These are phyloP conservation scores for Diaprepes abbreviatus DNA, from an alignment of 2,888 invertebrate genomes.

Conservation along the genomic window DNA sequence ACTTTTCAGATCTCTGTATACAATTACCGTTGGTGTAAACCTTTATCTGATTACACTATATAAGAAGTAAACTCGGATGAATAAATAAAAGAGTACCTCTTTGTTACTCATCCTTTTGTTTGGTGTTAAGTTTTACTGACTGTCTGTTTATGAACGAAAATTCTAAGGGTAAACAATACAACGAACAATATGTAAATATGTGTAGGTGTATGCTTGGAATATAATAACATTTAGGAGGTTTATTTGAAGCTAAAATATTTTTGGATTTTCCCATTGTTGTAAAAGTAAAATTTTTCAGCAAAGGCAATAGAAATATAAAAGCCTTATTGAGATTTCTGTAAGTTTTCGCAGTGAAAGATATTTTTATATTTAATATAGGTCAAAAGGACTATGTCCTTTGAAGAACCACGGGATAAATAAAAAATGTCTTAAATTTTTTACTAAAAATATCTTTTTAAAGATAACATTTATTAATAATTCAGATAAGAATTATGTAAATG, in stretches of 20 bases:
- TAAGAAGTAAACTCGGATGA: too few relatives aligned
- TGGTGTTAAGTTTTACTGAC: neutral
- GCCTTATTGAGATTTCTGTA: neutral
- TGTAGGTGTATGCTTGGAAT: neutral
- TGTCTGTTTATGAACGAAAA: slow-evolving; percentile 3
- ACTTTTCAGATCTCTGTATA: too few relatives aligned
- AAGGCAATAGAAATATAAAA: neutral
- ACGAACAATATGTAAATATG: neutral
- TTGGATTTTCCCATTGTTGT: neutral
- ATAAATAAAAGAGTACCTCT: too few relatives aligned
- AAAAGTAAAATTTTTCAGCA: neutral
- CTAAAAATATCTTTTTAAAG: neutral
- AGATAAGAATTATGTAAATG: neutral
- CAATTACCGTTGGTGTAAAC: too few relatives aligned
- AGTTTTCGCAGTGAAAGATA: neutral
- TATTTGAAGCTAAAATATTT: neutral
- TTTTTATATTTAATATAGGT: slow-evolving; percentile 1
- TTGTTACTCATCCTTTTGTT: too few relatives aligned
- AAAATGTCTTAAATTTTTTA: neutral
- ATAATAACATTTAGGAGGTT: neutral
- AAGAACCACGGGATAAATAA: neutral
- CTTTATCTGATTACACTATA: too few relatives aligned
- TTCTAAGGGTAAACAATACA: neutral
- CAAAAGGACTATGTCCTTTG: neutral
- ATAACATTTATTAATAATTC: neutral